phyloP scores from a whole-genome alignment of 92 coral and sea anemone species.

The Zoanthus sociatus region DNA sequence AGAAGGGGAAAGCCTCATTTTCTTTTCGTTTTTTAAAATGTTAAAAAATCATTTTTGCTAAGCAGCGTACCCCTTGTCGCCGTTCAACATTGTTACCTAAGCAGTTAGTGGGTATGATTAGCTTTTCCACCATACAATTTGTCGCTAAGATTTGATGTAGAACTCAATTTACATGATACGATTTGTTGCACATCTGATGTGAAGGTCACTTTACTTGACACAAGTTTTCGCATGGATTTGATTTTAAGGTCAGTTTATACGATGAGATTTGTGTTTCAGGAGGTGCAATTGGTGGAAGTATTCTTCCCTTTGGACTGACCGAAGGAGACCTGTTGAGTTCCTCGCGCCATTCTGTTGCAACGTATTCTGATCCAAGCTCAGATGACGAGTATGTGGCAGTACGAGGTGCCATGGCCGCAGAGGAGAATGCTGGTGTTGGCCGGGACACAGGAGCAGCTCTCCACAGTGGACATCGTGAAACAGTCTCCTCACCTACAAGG shows the following conservation, averaged over 20 bases:
- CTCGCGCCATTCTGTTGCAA: neutral
- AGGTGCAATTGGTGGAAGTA: constrained; percentile 14
- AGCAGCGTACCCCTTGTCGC: too few relatives aligned
- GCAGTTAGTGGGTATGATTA: too few relatives aligned
- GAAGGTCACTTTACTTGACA: too few relatives aligned
- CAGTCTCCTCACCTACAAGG: constrained; percentile 25
- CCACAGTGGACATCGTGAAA: constrained; percentile 28
- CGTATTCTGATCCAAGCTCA: constrained; percentile 40
- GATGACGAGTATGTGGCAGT: constrained; percentile 41
- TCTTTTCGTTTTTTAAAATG: neutral
- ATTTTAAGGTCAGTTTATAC: too few relatives aligned
- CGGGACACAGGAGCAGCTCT: constrained; percentile 43
- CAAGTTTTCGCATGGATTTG: too few relatives aligned
- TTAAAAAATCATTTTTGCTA: too few relatives aligned
- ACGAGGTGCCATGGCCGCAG: constrained; percentile 47
- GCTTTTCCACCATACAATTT: too few relatives aligned
- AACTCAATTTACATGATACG: too few relatives aligned
- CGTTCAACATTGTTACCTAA: too few relatives aligned
- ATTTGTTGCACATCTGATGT: too few relatives aligned
- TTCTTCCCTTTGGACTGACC: neutral
- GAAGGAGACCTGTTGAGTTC: constrained; percentile 26
- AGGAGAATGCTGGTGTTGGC: constrained; percentile 46
- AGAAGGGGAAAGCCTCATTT: neutral
- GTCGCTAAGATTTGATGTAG: too few relatives aligned
- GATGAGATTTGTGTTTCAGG: neutral